These are phyloP conservation scores for Chaetodon auriga DNA, from an alignment of 2,113 vertebrate genomes.

Conservation along the genomic window DNA sequence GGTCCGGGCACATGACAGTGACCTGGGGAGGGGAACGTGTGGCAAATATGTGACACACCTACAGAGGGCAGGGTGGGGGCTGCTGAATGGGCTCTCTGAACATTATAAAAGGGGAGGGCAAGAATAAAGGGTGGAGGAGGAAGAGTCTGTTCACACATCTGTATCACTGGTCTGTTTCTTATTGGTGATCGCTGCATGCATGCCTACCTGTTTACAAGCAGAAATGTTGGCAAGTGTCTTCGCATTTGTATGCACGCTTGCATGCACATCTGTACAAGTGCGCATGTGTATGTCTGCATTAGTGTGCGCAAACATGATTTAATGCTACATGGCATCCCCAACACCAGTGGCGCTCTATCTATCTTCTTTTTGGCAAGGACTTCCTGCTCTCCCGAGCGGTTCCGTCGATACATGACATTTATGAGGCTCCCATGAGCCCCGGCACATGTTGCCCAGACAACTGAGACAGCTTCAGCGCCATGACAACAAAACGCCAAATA, in stretches of 20 bases:
- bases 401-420: slow-evolving; percentile 79
- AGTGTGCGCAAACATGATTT: slow-evolving; percentile 65
- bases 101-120: background rate
- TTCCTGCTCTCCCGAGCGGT: slow-evolving; percentile 71
- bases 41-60: slow-evolving; percentile 69
- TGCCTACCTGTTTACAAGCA: slow-evolving; percentile 39
- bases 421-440: slow-evolving; percentile 72
- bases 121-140: slow-evolving; percentile 36
- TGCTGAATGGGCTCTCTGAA: slow-evolving; percentile 34
- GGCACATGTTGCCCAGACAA: slow-evolving; percentile 77
- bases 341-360: slow-evolving; percentile 77
- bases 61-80: slow-evolving; percentile 47
- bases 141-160: slow-evolving; percentile 5
- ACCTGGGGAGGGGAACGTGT: slow-evolving; percentile 63
- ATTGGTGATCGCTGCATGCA: slow-evolving; percentile 28
- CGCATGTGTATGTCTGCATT: slow-evolving; percentile 43
- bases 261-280: slow-evolving; percentile 37
- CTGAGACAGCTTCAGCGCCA: slow-evolving; percentile 74
- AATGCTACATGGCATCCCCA: slow-evolving; percentile 76
- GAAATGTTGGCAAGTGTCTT: slow-evolving; percentile 6
- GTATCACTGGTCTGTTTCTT: slow-evolving; percentile 23
- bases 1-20: slow-evolving; percentile 65
- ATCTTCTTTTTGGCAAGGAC: slow-evolving; percentile 72
- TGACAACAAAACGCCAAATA: slow-evolving; percentile 78
- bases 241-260: slow-evolving; percentile 33